Evolutionary conservation across 2,888 invertebrate genomes (phyloP), one percentile per base, ranked within the genome.

Genomic region (Diplolepis rosae): DNA sequence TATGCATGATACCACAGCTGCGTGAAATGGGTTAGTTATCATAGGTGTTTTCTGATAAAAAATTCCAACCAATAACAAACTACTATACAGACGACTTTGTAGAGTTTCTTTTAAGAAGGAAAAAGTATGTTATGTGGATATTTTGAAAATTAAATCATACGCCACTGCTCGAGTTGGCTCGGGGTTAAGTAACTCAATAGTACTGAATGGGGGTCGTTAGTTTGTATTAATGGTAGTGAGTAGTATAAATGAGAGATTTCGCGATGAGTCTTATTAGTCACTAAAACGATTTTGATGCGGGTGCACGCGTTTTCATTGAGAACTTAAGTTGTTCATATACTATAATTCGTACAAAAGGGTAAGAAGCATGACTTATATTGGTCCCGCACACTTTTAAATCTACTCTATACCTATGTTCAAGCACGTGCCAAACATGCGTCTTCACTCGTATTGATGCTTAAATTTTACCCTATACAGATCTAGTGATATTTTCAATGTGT

Each of bases 101-200:
- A 2, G 1, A 1, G 7, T 45, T 15, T 45, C 18, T 2, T 45
- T 7, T 6, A 1, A 32, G 18, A 18, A 30, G 30, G 7, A 32
- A 56, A 22, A 56, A 22, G 24, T 48, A 48, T 15, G 18, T 3
- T 56, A 35, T 32, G 28, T 6, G 52, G 27, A 11, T 54, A 32
- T 56, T 56, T 35, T 32, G 56, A 56, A 56, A 56, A 56, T 35
- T 35, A 22, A 35, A 56, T 22, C 35, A 56, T 32, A 56, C 56
- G 56, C 56, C 56, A 56, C 35, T 56, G 56, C 32, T 54, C 18
- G 32, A 54, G 54, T 56, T 56, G 13, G 56, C 56, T 56, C 56
- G 56, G 56, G 56, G 56, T 56, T 56, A 54, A 54, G 54, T 54
- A 56, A 56, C 56, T 56, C 35, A 56, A 56, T 56, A 56, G 32